Evolutionary conservation across 2,888 invertebrate species (phyloP), one percentile per base, ranked within the genome.

Genomic region (Epirrhoe tristata): DNA sequence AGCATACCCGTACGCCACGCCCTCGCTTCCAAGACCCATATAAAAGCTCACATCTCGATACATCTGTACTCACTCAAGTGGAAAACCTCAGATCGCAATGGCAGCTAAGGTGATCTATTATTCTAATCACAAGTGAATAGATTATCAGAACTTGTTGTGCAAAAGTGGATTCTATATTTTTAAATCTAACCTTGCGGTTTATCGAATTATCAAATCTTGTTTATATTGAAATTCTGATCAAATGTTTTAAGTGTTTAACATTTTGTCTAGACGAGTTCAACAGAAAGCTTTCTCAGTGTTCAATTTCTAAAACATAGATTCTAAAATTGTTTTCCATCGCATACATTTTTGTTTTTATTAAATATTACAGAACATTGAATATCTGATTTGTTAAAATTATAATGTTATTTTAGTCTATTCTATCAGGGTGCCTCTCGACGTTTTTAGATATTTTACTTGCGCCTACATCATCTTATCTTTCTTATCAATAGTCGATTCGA

Each of bases 21-120:
- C 91, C 83, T 86, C 90, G 81, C 82, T 75, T 76, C 77, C 73
- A 77, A 76, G 78, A 79, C 83, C 73, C 82, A 80, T 93, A 93
- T 93, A 93, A 83, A 91, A 91, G 86, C 88, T 85, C 82, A 74
- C 74, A 74, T 73, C 72, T 52, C 66, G 73, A 74, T 76, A 72
- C 79, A 79, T 81, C 83, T 73, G 85, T 81, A 90, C 81, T 88
- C 93, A 93, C 74, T 80, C 85, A 83, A 86, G 84, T 80, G 78
- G 81, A 84, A 81, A 84, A 83, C 82, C 81, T 85, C 88, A 82
- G 80, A 83, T 79, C 86, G 85, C 87, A 88, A 93, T 93, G 93
- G 89, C 90, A 85, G 83, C 89, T 80, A 93, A 93, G 93, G 93
- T 92, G 84, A 89, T 79, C 74, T 84, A 71, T 75, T 76, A 74